A percentile compares a stretch with the other conserved stretches of the same genome.
Conservation (phyloP, 2,113 vertebrate species). For the Neolamprologus cancellatus region DNA sequence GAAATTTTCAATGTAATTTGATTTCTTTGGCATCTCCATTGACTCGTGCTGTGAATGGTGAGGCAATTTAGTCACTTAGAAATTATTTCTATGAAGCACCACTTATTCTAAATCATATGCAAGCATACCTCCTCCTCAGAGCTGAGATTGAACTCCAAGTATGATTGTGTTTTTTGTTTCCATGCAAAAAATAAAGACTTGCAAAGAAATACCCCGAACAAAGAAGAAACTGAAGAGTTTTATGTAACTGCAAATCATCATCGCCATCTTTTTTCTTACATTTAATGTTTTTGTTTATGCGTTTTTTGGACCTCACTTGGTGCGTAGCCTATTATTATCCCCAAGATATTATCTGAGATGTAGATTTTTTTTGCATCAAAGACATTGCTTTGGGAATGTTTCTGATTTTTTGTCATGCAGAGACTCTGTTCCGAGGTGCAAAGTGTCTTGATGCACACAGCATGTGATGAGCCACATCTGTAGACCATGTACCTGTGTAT, state of each 20-base stretch:
- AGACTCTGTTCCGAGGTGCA: conserved; percentile 6
- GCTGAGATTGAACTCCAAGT: not conserved
- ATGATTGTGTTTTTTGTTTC: not conserved
- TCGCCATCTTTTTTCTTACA: not conserved
- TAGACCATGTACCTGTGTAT: conserved; percentile 29
- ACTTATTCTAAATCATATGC: not conserved
- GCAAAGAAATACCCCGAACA: not conserved
- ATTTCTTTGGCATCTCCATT: not conserved
- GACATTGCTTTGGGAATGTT: not conserved
- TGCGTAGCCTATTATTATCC: not conserved
- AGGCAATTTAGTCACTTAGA: not conserved
- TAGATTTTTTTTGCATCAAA: conserved; percentile 14
- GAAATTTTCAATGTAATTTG: not conserved
- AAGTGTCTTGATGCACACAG: conserved; percentile 18
- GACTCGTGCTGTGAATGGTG: not conserved
- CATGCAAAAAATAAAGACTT: not conserved
- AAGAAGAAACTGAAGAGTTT: not conserved
- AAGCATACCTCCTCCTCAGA: not conserved
- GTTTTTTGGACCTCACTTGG: not conserved
- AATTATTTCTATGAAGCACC: not conserved
- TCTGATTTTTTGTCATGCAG: conserved; percentile 4
- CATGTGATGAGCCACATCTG: conserved; percentile 28
- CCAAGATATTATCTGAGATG: not conserved
- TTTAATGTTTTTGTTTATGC: not conserved
- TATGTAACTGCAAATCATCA: not conserved